Evolutionary conservation across 2,888 invertebrate species (phyloP).

Genomic region (Vanessa cardui): DNA sequence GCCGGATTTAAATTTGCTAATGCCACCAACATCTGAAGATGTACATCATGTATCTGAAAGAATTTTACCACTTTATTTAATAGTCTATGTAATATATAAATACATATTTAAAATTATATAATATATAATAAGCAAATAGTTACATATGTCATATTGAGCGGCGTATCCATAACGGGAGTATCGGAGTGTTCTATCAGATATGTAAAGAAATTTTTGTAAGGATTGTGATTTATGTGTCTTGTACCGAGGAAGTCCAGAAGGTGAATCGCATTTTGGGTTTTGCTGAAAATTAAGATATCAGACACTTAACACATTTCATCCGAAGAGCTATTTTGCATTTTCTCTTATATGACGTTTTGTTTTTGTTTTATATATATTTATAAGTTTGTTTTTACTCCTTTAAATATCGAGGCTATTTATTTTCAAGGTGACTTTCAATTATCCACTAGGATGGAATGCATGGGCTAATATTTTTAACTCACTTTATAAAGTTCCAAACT

Average conservation of each 20-base stretch:
- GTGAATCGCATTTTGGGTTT: constrained; percentile 54
- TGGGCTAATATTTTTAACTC: too few relatives aligned
- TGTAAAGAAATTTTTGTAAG: constrained; percentile 50
- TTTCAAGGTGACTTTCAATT: too few relatives aligned
- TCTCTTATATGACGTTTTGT: too few relatives aligned
- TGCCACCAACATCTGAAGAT: constrained; percentile 47
- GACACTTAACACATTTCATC: neutral
- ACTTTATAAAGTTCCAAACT: too few relatives aligned
- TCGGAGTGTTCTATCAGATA: constrained; percentile 47
- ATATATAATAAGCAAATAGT: constrained; percentile 38
- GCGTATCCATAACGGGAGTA: constrained; percentile 41
- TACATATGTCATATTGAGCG: constrained; percentile 54
- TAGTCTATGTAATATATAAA: neutral
- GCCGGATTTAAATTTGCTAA: constrained; percentile 47
- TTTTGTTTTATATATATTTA: too few relatives aligned
- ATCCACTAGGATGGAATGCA: too few relatives aligned
- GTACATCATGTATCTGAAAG: constrained; percentile 48
- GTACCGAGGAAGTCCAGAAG: constrained; percentile 55
- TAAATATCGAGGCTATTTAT: too few relatives aligned
- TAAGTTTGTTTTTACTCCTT: too few relatives aligned
- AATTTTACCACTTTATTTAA: neutral
- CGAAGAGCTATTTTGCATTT: too few relatives aligned
- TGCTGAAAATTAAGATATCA: constrained; percentile 46
- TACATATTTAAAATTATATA: too few relatives aligned
- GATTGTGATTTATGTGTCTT: constrained; percentile 43